Percentiles rank a stretch among this genome's conserved stretches.
Conservation (phyloP, 2,113 vertebrate species). For the Murina feae region DNA sequence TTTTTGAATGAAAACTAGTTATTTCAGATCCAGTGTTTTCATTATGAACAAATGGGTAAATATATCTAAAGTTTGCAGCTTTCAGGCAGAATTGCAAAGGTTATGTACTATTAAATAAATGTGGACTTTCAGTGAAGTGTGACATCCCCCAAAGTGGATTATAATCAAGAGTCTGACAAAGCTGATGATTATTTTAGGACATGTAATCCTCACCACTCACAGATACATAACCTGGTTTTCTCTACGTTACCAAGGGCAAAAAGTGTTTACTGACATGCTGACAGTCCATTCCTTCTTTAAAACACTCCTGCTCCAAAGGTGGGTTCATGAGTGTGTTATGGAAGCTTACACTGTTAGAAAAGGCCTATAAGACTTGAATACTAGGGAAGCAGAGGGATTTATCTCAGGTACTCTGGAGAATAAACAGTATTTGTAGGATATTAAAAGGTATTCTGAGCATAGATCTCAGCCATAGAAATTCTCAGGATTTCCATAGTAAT, state of each 20-base stretch:
- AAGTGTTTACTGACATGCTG: background rate
- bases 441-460: background rate
- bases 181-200: background rate
- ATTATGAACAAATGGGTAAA: background rate
- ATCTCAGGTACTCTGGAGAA: background rate
- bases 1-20: background rate
- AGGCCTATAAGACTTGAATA: background rate
- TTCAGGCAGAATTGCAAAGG: constrained; percentile 34
- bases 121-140: background rate
- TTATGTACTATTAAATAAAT: constrained; percentile 18
- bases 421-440: background rate
- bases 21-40: constrained; percentile 26
- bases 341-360: background rate
- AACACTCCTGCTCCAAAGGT: background rate
- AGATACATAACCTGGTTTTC: background rate
- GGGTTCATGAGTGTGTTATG: background rate
- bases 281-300: background rate
- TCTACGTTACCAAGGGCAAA: background rate
- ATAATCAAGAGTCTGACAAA: background rate
- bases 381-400: background rate
- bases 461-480: background rate
- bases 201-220: background rate
- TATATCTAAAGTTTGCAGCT: background rate
- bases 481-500: background rate
- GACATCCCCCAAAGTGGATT: background rate